These are phyloP conservation scores for Parthenolecanium corni DNA, from an alignment of 2,888 invertebrate species.

Conservation along the genomic window DNA sequence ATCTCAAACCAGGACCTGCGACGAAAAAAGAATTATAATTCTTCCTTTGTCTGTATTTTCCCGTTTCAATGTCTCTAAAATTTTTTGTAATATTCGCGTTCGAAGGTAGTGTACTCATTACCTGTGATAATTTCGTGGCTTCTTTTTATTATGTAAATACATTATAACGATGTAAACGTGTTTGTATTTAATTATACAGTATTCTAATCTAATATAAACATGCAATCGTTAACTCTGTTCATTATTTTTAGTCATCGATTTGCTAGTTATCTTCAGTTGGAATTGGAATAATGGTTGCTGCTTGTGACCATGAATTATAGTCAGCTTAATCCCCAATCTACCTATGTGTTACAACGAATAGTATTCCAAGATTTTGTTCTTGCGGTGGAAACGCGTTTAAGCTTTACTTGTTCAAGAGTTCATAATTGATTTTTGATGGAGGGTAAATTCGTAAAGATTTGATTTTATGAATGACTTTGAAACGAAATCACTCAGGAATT, in stretches of 20 bases:
- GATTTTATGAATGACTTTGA: too few relatives aligned
- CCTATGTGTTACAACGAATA: too few relatives aligned
- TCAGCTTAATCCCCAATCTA: too few relatives aligned
- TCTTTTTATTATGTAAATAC: neutral
- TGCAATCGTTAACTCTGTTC: too few relatives aligned
- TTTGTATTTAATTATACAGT: neutral
- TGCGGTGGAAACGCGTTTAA: too few relatives aligned
- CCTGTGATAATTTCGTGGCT: slow-evolving; percentile 11
- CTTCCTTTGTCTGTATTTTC: neutral
- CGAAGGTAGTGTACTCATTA: neutral
- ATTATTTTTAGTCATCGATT: too few relatives aligned
- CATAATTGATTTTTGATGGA: too few relatives aligned
- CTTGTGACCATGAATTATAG: too few relatives aligned
- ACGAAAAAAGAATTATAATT: slow-evolving; percentile 30
- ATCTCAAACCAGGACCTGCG: slow-evolving; percentile 37
- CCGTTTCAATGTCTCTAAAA: neutral
- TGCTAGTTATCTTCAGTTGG: neutral
- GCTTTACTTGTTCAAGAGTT: too few relatives aligned
- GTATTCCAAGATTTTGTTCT: too few relatives aligned
- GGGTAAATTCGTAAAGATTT: too few relatives aligned
- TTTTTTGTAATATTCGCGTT: slow-evolving; percentile 1
- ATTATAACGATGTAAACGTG: neutral
- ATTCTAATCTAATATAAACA: neutral
- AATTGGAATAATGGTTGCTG: neutral
- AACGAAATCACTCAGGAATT: too few relatives aligned